Conservation (phyloP, 2,113 vertebrate species). For the Heterochromis multidens region DNA sequence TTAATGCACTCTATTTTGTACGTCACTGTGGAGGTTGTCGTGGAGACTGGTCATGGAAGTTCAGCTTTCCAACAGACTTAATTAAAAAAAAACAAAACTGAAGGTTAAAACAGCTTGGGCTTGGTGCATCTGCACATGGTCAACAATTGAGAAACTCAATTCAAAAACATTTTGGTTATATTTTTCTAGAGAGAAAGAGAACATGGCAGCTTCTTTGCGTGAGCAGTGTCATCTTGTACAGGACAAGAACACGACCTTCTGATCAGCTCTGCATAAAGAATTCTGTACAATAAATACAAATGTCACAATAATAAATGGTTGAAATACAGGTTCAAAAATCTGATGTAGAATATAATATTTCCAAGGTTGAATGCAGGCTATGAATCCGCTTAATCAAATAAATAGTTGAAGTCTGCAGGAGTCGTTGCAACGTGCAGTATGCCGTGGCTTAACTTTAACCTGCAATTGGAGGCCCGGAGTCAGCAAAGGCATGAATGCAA, state of each 20-base stretch:
- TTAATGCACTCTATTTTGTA: neutral
- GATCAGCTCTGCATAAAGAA: neutral
- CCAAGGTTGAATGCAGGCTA: neutral
- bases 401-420: neutral
- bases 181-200: neutral
- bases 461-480: neutral
- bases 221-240: neutral
- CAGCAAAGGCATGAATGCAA: neutral
- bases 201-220: neutral
- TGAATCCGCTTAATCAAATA: neutral
- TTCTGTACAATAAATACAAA: neutral
- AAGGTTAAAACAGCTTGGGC: neutral
- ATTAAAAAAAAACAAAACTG: neutral
- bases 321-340: neutral
- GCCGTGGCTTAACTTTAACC: neutral
- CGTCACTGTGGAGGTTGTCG: slow-evolving; percentile 2
- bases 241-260: neutral
- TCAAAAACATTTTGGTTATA: neutral
- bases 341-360: neutral
- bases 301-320: neutral
- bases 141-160: neutral
- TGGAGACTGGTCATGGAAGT: neutral
- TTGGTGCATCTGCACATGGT: neutral
- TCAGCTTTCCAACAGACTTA: neutral
- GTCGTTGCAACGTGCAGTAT: neutral